Conservation (phyloP, 2,797 vertebrate species). For the Tamandua tetradactyla region DNA sequence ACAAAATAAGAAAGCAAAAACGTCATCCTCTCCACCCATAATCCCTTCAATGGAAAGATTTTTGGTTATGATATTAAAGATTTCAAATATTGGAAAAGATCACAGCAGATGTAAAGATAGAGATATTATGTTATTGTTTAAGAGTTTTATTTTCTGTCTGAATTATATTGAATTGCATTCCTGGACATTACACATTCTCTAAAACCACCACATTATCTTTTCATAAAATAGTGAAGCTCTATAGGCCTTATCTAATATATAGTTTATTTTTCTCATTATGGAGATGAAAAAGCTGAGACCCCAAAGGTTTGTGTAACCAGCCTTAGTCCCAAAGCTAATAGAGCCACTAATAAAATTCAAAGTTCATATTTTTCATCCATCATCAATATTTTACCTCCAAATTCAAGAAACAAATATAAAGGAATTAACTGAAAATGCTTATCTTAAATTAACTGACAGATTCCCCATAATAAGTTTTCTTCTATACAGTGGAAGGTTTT, state of each 20-base stretch:
- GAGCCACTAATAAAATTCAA: not conserved
- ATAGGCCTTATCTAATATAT: not conserved
- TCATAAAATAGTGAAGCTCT: not conserved
- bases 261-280: not conserved
- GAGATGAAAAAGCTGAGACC: not conserved
- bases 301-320: not conserved
- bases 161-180: not conserved
- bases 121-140: not conserved
- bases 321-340: not conserved
- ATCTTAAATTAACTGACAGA: not conserved
- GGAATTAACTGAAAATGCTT: constrained; percentile 10
- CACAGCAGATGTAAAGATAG: not conserved
- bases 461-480: not conserved
- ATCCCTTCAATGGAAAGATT: not conserved
- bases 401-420: not conserved
- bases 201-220: not conserved
- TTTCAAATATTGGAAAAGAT: not conserved
- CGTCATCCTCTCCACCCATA: not conserved
- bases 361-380: not conserved
- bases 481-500: constrained; percentile 64
- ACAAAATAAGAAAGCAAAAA: not conserved
- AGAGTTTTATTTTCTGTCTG: not conserved
- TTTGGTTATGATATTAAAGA: not conserved
- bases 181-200: not conserved
- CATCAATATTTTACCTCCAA: not conserved